Conservation (phyloP, 2,797 vertebrate species). For the Nyctalus aviator region DNA sequence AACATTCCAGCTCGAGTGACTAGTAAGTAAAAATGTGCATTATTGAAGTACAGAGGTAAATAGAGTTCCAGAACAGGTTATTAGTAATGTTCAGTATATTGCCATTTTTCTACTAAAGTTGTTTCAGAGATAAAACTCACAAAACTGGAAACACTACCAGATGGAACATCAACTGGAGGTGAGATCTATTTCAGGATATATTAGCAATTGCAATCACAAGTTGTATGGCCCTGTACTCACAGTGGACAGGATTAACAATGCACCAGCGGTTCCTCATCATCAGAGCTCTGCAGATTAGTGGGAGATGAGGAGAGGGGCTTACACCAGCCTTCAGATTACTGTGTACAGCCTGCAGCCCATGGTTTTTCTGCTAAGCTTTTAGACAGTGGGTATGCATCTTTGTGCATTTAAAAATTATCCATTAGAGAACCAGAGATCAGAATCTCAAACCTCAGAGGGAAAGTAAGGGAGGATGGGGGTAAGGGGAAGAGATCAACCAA, state of each 20-base stretch:
- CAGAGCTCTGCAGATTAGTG: neutral
- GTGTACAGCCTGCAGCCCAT: neutral
- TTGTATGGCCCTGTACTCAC: neutral
- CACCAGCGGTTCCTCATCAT: neutral
- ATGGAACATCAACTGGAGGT: neutral
- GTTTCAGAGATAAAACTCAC: slow-evolving; percentile 35
- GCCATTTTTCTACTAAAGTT: neutral
- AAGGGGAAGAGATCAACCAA: too few relatives aligned
- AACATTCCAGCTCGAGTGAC: neutral
- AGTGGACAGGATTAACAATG: neutral
- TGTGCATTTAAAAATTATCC: neutral
- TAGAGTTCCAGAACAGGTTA: neutral
- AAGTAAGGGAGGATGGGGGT: too few relatives aligned
- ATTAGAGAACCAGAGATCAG: too few relatives aligned
- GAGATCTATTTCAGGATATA: neutral
- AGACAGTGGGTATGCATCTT: neutral
- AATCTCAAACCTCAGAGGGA: too few relatives aligned
- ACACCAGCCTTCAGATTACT: neutral
- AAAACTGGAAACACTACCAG: neutral
- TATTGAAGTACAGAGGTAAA: slow-evolving; percentile 6
- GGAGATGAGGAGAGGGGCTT: neutral
- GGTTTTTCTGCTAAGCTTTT: neutral
- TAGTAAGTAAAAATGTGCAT: neutral
- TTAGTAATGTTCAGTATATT: neutral
- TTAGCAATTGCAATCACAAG: neutral